These are phyloP conservation scores for Poecilia wingei DNA, from an alignment of 2,797 vertebrate genomes.

Conservation along the genomic window DNA sequence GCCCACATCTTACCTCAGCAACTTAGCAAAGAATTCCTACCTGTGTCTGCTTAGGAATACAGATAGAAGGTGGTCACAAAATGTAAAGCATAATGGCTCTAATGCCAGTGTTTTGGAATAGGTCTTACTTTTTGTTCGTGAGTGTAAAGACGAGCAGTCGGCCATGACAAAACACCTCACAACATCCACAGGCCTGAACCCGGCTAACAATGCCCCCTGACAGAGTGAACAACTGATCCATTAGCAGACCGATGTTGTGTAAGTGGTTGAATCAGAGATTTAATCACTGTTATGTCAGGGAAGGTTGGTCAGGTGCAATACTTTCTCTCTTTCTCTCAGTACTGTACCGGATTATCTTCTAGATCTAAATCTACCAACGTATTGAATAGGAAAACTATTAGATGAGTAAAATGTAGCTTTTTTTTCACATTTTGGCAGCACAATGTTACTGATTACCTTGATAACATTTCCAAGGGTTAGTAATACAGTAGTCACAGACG, in stretches of 20 bases:
- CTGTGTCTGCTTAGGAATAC: conserved; percentile 31
- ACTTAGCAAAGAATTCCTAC: conserved; percentile 32
- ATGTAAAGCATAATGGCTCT: conserved; percentile 16
- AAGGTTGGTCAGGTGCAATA: conserved; percentile 1
- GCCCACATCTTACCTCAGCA: conserved; percentile 62
- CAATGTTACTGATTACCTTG: not conserved
- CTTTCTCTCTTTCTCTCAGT: not conserved
- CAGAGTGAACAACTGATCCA: conserved; percentile 31
- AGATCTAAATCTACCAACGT: conserved; percentile 12
- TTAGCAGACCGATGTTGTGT: conserved; percentile 32
- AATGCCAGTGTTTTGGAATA: conserved; percentile 16
- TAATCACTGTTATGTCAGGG: conserved; percentile 27
- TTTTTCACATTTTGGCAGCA: not conserved
- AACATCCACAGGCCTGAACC: conserved; percentile 16
- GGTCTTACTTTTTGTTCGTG: conserved; percentile 15
- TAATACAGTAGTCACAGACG: not conserved
- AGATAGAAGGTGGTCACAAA: conserved; percentile 40
- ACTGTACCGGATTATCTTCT: not conserved
- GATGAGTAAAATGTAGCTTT: not conserved
- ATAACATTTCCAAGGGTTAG: not conserved
- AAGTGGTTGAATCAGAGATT: conserved; percentile 41
- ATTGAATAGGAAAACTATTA: conserved; percentile 3
- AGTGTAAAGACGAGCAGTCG: conserved; percentile 21
- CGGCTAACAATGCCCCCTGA: conserved; percentile 42
- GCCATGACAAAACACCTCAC: conserved; percentile 19